Conservation (phyloP, 2,888 invertebrate genomes). For the Pterostichus niger region DNA sequence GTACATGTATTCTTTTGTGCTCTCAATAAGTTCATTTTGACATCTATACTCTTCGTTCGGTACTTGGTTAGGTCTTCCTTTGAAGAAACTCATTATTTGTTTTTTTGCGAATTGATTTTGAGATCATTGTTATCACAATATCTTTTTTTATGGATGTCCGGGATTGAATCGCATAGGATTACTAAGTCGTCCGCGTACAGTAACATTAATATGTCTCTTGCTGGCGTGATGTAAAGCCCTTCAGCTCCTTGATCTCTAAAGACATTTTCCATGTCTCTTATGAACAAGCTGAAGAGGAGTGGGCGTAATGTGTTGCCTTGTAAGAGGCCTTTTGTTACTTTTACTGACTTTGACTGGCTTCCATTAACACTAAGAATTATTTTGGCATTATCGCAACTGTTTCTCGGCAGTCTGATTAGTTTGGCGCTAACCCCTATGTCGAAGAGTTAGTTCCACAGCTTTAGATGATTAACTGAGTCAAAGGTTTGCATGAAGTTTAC, state of each 20-base stretch:
- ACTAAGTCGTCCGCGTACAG: slow-evolving; percentile 23
- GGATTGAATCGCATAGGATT: background rate
- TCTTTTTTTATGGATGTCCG: background rate
- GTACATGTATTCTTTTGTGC: slow-evolving; percentile 10
- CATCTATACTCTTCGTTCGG: background rate
- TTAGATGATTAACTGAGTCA: slow-evolving; percentile 1
- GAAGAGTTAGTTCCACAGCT: background rate
- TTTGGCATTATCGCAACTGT: background rate
- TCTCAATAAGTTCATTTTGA: slow-evolving; percentile 6
- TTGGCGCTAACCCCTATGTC: background rate
- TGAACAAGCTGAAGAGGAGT: background rate
- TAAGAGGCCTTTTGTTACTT: background rate
- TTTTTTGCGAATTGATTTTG: background rate
- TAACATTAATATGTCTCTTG: background rate
- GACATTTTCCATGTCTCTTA: background rate
- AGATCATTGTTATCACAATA: slow-evolving; percentile 27
- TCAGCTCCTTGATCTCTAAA: background rate
- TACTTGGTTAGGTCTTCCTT: background rate
- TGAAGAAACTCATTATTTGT: background rate
- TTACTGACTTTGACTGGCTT: background rate
- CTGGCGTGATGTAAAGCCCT: background rate
- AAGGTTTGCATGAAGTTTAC: slow-evolving; percentile 13
- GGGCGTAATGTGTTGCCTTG: background rate
- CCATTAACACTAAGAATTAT: background rate
- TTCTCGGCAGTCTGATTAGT: background rate